phyloP scores from a whole-genome alignment of 2,113 vertebrate genomes.

The Orcinus orca region DNA sequence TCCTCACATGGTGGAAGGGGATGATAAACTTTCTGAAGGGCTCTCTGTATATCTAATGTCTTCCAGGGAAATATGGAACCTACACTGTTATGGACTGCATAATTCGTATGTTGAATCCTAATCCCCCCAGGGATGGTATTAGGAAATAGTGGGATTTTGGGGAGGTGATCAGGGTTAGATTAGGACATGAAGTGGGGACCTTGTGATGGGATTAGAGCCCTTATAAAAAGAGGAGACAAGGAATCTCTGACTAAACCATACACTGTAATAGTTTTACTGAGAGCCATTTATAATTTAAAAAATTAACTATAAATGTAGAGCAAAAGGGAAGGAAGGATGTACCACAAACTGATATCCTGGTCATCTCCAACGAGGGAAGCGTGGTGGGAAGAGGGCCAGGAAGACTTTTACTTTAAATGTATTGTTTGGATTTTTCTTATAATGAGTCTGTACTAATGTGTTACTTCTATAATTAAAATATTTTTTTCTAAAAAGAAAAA shows the following conservation, averaged over 20 bases:
- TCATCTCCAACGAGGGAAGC: neutral
- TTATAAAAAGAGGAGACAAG: neutral
- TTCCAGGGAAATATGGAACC: conserved; percentile 10
- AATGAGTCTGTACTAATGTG: neutral
- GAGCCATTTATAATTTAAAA: neutral
- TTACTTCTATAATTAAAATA: neutral
- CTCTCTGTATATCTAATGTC: neutral
- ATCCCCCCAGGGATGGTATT: neutral
- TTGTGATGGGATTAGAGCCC: neutral
- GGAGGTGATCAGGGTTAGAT: neutral
- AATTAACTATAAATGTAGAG: neutral
- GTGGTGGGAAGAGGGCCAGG: neutral
- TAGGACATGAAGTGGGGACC: neutral
- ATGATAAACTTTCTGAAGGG: neutral
- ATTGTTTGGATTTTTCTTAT: neutral
- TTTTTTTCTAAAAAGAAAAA: neutral
- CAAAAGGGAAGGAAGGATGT: neutral
- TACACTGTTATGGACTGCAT: neutral
- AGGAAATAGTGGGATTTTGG: neutral
- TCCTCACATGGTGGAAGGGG: neutral
- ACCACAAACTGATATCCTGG: neutral
- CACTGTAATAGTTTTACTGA: neutral
- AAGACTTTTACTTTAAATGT: neutral
- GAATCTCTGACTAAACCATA: neutral
- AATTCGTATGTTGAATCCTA: neutral